Conservation (phyloP, 2,888 invertebrate species). For the Polymixis flavicincta region DNA sequence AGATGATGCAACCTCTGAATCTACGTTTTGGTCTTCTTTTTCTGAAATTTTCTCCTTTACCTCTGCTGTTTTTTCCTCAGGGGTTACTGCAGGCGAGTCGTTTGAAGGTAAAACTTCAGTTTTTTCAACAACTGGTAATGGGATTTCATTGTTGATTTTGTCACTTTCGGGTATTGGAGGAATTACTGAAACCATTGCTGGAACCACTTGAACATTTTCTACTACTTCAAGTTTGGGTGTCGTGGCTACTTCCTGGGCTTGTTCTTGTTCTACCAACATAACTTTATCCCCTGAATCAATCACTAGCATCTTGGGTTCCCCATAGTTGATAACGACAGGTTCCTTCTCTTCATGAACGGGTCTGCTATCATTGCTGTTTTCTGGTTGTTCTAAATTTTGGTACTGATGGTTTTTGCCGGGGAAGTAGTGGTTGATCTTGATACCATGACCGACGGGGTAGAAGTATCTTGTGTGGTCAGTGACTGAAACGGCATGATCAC, state of each 20-base stretch:
- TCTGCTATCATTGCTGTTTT: conserved; percentile 67
- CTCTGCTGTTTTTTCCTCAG: conserved; percentile 60
- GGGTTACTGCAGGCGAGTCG: conserved; percentile 14
- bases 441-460: conserved; percentile 78
- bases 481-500: conserved; percentile 81
- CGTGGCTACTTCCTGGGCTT: conserved; percentile 61
- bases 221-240: conserved; percentile 66
- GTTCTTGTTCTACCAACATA: conserved; percentile 66
- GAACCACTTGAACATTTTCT: conserved; percentile 70
- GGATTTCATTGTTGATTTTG: conserved; percentile 52
- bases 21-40: conserved; percentile 70
- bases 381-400: conserved; percentile 55
- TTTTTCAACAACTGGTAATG: conserved; percentile 56
- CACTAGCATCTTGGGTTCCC: conserved; percentile 62
- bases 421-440: conserved; percentile 85
- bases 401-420: conserved; percentile 77
- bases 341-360: conserved; percentile 74
- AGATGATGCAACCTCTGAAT: conserved; percentile 86
- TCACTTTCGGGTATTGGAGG: conserved; percentile 52
- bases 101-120: conserved; percentile 55
- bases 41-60: conserved; percentile 54
- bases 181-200: conserved; percentile 70
- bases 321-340: conserved; percentile 32
- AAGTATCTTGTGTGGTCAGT: conserved; percentile 82
- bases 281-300: conserved; percentile 68